Percentiles rank a stretch among this genome's conserved stretches.
Evolutionary conservation across 2,888 invertebrate genomes (phyloP).

Genomic region (Apamea monoglypha): DNA sequence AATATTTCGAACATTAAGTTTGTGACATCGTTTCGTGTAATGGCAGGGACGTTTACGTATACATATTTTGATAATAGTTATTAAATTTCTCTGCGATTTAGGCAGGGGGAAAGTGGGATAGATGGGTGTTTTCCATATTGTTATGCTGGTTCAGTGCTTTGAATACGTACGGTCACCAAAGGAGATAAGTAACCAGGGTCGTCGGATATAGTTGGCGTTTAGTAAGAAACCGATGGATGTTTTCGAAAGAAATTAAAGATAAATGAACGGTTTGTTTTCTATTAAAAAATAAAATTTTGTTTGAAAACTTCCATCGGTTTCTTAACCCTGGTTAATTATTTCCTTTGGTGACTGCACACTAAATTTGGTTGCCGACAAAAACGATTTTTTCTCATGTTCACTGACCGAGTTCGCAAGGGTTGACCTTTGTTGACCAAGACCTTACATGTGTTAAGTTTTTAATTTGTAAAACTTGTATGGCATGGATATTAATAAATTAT

Average conservation of each 20-base stretch:
- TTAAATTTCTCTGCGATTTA: constrained; percentile 56
- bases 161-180: background rate
- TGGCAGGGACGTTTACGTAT: constrained; percentile 56
- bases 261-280: no score
- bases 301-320: no score
- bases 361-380: background rate
- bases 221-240: no score
- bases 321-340: no score
- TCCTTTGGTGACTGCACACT: background rate
- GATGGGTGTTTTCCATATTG: constrained; percentile 35
- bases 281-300: no score
- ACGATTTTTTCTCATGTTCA: background rate
- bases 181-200: no score
- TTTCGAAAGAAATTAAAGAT: no score
- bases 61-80: constrained; percentile 62
- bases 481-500: background rate
- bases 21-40: constrained; percentile 64
- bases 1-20: constrained; percentile 66
- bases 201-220: no score
- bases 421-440: no score
- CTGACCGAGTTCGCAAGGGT: background rate
- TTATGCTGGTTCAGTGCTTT: constrained; percentile 2
- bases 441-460: background rate
- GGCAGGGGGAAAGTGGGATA: constrained; percentile 33
- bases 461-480: background rate